Evolutionary conservation across 2,888 invertebrate genomes (phyloP).

Genomic region (Epiblema foenella): DNA sequence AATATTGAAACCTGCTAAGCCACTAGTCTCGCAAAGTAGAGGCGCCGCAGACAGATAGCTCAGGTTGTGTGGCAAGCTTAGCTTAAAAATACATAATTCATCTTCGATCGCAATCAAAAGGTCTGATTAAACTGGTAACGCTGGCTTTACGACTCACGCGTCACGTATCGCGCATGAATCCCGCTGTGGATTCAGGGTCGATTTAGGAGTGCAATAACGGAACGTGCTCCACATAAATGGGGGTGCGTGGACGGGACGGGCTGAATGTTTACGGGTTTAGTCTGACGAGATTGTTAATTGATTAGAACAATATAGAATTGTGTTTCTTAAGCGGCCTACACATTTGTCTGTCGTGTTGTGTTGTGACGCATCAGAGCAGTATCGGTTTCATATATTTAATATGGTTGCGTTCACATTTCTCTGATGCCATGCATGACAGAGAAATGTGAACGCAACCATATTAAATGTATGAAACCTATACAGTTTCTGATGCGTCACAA

Average conservation of each 20-base stretch:
- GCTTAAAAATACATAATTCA: conserved; percentile 38
- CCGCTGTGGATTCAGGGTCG: conserved; percentile 46
- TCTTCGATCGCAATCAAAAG: conserved; percentile 32
- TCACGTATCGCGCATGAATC: conserved; percentile 54
- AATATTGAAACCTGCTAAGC: not conserved
- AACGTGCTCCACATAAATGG: conserved; percentile 48
- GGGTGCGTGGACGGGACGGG: conserved; percentile 29
- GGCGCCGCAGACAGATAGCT: not conserved
- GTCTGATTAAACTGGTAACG: conserved; percentile 38
- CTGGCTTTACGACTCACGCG: conserved; percentile 48
- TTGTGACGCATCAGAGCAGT: too few relatives aligned
- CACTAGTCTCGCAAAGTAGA: not conserved
- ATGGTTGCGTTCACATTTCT: too few relatives aligned
- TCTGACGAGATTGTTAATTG: conserved; percentile 20
- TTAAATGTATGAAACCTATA: too few relatives aligned
- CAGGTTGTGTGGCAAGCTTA: too few relatives aligned
- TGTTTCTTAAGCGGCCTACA: too few relatives aligned
- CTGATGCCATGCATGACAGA: too few relatives aligned
- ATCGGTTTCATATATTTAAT: too few relatives aligned
- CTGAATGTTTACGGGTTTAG: conserved; percentile 20
- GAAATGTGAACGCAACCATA: too few relatives aligned
- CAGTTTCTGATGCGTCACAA: too few relatives aligned
- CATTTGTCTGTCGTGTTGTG: too few relatives aligned
- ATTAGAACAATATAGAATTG: conserved; percentile 1
- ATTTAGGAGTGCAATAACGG: conserved; percentile 53